Conservation (phyloP, 2,797 vertebrate genomes). For the Syngnathus rostellatus region DNA sequence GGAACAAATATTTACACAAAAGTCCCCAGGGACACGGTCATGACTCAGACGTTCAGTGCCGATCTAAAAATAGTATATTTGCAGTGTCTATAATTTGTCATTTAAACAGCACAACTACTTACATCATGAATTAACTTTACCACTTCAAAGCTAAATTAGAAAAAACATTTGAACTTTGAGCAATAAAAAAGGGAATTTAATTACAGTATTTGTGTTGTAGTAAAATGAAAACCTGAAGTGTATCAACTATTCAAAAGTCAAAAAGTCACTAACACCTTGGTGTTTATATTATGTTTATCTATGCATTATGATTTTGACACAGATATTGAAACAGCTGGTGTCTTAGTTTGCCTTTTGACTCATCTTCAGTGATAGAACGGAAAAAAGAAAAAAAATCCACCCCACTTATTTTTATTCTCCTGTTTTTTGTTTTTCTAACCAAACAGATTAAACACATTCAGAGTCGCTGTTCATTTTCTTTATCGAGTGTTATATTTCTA, state of each 20-base stretch:
- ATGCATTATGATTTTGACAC: too few relatives aligned
- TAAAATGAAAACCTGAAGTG: neutral
- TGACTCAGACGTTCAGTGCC: conserved; percentile 6
- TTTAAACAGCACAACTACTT: neutral
- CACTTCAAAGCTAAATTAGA: neutral
- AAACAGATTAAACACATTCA: neutral
- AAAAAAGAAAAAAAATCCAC: neutral
- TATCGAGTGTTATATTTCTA: too few relatives aligned
- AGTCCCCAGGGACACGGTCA: conserved; percentile 1
- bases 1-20: conserved; percentile 1
- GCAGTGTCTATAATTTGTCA: neutral
- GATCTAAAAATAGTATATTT: conserved; percentile 2
- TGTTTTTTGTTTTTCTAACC: too few relatives aligned
- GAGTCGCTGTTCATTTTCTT: neutral
- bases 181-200: neutral
- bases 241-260: neutral
- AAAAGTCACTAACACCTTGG: neutral
- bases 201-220: neutral
- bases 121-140: neutral
- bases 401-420: too few relatives aligned
- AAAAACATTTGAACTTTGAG: neutral
- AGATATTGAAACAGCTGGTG: neutral
- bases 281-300: neutral
- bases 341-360: neutral
- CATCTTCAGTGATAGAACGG: neutral